Evolutionary conservation across 2,113 vertebrate genomes (phyloP).

Genomic region (Marmota monax): DNA sequence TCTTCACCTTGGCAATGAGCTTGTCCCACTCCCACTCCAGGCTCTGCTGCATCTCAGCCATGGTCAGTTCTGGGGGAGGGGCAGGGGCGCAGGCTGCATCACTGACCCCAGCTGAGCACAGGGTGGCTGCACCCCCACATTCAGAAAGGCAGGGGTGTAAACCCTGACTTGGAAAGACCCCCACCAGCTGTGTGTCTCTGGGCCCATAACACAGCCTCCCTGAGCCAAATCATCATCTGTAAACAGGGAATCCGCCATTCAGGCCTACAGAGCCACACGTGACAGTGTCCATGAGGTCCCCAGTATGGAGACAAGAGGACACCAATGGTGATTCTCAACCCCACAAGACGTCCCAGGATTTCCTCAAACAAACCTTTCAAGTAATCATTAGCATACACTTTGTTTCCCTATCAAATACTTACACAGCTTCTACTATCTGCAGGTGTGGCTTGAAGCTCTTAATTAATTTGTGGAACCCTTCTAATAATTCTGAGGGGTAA

Average conservation of each 20-base stretch:
- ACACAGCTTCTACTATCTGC: rapidly evolving
- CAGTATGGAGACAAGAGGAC: rapidly evolving
- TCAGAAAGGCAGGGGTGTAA: rapidly evolving
- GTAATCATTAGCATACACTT: not conserved
- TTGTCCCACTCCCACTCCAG: slow-evolving; percentile 96
- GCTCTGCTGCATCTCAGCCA: slow-evolving; percentile 99
- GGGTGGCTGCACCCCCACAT: rapidly evolving
- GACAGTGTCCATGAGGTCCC: not conserved
- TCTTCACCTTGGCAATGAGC: slow-evolving; percentile 96
- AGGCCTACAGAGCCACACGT: rapidly evolving
- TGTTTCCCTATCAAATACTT: not conserved
- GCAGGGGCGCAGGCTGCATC: not conserved
- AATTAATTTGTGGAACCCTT: not conserved
- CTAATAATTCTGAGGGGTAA: not conserved
- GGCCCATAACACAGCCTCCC: rapidly evolving
- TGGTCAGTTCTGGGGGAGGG: slow-evolving; percentile 93
- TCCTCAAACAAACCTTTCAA: not conserved
- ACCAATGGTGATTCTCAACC: rapidly evolving
- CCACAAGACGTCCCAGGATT: rapidly evolving
- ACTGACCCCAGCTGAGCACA: too few relatives aligned
- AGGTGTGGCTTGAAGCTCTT: not conserved
- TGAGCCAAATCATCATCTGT: not conserved
- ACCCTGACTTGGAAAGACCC: rapidly evolving
- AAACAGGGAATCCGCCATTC: rapidly evolving
- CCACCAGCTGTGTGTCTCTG: too few relatives aligned